Evolutionary conservation across 2,797 vertebrate genomes (phyloP).

Genomic region (Acanthiza pusilla): DNA sequence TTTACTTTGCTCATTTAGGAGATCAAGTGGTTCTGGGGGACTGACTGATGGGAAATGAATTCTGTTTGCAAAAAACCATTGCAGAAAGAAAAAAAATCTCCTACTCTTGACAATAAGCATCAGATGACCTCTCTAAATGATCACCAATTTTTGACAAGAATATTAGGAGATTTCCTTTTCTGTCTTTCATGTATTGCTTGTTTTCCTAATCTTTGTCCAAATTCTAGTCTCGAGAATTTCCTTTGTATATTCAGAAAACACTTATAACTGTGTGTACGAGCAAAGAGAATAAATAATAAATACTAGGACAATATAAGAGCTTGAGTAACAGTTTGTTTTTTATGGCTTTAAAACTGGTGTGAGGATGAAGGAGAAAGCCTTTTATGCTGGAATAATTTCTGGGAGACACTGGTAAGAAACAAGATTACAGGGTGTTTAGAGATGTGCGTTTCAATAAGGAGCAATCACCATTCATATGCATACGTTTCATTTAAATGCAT

Average conservation of each 20-base stretch:
- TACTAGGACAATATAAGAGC: background rate
- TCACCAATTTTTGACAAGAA: background rate
- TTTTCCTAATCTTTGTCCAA: background rate
- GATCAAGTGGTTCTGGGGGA: background rate
- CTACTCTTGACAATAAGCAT: background rate
- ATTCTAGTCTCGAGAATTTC: background rate
- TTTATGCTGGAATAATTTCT: slow-evolving; percentile 59
- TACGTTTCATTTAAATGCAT: slow-evolving; percentile 67
- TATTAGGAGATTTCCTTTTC: background rate
- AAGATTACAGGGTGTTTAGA: slow-evolving; percentile 66
- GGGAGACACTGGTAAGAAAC: slow-evolving; percentile 55
- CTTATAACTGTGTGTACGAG: background rate
- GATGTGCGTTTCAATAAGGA: slow-evolving; percentile 56
- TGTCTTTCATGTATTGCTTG: background rate
- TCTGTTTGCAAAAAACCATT: background rate
- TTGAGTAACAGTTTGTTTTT: background rate
- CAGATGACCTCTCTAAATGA: background rate
- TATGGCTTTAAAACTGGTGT: slow-evolving; percentile 44
- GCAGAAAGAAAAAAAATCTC: background rate
- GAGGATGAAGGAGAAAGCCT: slow-evolving; percentile 36
- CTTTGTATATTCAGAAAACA: background rate
- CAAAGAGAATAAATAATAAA: slow-evolving; percentile 32
- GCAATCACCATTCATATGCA: slow-evolving; percentile 71
- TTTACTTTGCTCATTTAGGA: slow-evolving; percentile 23
- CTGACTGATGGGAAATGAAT: background rate